These are phyloP conservation scores for Sarotherodon lohbergeri DNA, from an alignment of 2,113 vertebrate genomes.

Conservation along the genomic window DNA sequence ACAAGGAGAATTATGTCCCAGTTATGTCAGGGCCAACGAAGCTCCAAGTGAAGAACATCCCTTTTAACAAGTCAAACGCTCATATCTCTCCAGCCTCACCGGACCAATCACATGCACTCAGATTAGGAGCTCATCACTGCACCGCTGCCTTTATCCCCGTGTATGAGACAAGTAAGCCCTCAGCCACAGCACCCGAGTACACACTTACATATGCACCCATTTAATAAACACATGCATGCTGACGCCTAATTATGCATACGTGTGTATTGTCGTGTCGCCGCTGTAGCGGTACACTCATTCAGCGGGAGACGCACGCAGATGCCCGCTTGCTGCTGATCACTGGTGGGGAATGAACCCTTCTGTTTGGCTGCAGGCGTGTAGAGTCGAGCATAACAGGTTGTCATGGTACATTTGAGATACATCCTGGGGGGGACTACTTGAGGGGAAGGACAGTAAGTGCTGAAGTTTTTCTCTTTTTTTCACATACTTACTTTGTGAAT, in stretches of 20 bases:
- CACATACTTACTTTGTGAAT: background rate
- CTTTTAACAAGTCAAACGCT: slow-evolving; percentile 70
- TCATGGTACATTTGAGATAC: slow-evolving; percentile 67
- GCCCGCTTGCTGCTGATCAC: slow-evolving; percentile 34
- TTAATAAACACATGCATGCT: slow-evolving; percentile 24
- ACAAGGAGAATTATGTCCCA: slow-evolving; percentile 71
- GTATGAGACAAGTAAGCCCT: slow-evolving; percentile 28
- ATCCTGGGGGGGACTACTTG: slow-evolving; percentile 10
- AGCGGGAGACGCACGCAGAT: slow-evolving; percentile 31
- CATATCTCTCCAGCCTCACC: slow-evolving; percentile 44
- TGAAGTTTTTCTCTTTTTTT: background rate
- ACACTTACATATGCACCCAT: slow-evolving; percentile 1
- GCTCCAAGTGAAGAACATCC: slow-evolving; percentile 66
- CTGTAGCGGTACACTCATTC: slow-evolving; percentile 30
- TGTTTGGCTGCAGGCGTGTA: slow-evolving; percentile 58
- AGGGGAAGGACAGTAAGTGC: background rate
- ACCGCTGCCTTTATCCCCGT: slow-evolving; percentile 38
- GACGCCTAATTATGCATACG: slow-evolving; percentile 18
- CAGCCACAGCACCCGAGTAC: background rate
- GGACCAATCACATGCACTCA: slow-evolving; percentile 39
- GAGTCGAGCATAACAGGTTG: slow-evolving; percentile 61
- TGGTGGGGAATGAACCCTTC: slow-evolving; percentile 69
- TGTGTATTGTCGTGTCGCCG: slow-evolving; percentile 39
- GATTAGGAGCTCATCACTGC: slow-evolving; percentile 54
- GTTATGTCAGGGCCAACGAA: slow-evolving; percentile 72